Base-by-base conservation (phyloP, 1,140 invertebrate species). In the Leptonema lineaticorne region DNA sequence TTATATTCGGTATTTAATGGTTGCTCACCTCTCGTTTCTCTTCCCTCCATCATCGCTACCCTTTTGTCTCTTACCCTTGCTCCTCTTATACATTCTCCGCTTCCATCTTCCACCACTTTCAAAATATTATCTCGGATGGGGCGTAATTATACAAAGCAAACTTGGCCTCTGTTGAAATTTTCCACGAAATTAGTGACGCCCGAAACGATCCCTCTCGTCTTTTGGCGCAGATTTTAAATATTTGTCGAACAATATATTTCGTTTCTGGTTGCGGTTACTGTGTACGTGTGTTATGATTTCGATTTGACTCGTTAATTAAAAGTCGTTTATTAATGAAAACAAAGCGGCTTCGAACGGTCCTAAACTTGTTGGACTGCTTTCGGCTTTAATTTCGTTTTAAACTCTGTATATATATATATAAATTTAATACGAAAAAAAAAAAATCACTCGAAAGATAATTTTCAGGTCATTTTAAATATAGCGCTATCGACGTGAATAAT, bases 111-210 rank as follows among this genome's bases (percentile, higher is more conserved):
- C 2, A 41, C 11, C 37, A 41, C 50, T 45, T 45, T 64, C 33
- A 22, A 64, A 64, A 64, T 64, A 64, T 64, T 64, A 64, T 64
- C 62, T 64, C 62, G 30, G 62, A 64, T 64, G 62, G n/a, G 62
- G 62, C 62, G 45, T 64, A 64, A 64, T 64, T 64, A 64, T 64
- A 64, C 62, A 64, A 64, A 64, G 62, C 62, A 64, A 64, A 64
- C 62, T 64, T 64, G 50, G 46, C 45, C 62, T 41, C 30, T 45
- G 45, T 64, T 64, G 45, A 64, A 64, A 64, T 64, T 64, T 50
- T 33, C 62, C 22, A 30, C 45, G 62, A 64, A 64, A 64, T 64
- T 64, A 64, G 62, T 64, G 62, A 37, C 41, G 45, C 33, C 29
- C 27, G 37, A 63, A 63, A 28, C 24, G 26, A 22, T 59, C 57